These are phyloP conservation scores for Holacanthella duospinosa DNA, from an alignment of 2,888 invertebrate genomes.

Conservation along the genomic window DNA sequence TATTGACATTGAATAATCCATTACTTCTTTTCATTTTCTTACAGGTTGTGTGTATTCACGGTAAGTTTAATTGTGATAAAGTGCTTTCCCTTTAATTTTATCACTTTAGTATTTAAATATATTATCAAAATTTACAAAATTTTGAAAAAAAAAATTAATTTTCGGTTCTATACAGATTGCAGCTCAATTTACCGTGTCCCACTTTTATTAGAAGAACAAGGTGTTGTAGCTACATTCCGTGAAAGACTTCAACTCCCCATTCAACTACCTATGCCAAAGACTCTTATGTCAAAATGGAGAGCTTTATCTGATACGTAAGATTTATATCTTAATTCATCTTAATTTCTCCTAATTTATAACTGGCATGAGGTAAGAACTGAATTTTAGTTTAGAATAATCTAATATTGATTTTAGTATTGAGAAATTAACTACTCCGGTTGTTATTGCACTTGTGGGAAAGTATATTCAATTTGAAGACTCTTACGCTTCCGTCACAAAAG, in stretches of 20 bases:
- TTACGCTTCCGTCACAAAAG: conserved; percentile 91
- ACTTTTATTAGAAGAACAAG: conserved; percentile 79
- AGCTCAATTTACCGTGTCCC: conserved; percentile 94
- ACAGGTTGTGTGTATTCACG: conserved; percentile 31
- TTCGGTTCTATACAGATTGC: conserved; percentile 51
- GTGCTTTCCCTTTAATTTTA: neutral
- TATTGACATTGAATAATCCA: neutral
- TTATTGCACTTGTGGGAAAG: conserved; percentile 88
- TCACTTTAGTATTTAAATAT: neutral
- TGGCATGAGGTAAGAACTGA: neutral
- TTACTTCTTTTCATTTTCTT: neutral
- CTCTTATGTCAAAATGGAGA: conserved; percentile 79
- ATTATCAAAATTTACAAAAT: conserved; percentile 45
- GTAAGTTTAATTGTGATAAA: neutral
- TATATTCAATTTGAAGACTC: conserved; percentile 92
- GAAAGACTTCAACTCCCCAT: conserved; percentile 63
- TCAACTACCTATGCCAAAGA: conserved; percentile 53
- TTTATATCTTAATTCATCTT: neutral
- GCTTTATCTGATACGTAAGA: conserved; percentile 62
- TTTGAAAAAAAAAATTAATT: neutral
- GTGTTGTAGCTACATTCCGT: conserved; percentile 72
- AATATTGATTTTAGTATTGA: conserved; percentile 56
- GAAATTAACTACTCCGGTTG: conserved; percentile 69
- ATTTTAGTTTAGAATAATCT: conserved; percentile 13
- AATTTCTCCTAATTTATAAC: neutral